phyloP scores from a whole-genome alignment of 1,140 invertebrate genomes.

The Scaptodrosophila lebanonensis region DNA sequence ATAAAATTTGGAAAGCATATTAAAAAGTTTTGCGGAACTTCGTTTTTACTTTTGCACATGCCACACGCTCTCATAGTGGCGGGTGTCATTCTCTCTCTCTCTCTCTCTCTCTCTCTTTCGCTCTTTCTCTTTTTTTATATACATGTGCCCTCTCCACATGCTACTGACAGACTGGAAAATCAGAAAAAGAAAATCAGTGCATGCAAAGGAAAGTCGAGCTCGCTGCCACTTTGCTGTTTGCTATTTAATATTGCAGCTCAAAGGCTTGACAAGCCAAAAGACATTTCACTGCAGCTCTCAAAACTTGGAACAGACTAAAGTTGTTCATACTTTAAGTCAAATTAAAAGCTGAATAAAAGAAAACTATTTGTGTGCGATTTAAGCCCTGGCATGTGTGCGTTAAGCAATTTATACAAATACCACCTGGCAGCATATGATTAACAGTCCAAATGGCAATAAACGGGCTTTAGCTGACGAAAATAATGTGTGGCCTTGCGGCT shows the following conservation, averaged over 20 bases:
- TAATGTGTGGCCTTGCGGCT: too few relatives aligned
- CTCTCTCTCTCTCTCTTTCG: too few relatives aligned
- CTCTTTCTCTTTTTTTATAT: too few relatives aligned
- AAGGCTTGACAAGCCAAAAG: conserved; percentile 55
- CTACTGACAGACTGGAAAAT: conserved; percentile 65
- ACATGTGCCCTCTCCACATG: conserved; percentile 56
- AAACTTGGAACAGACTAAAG: conserved; percentile 36
- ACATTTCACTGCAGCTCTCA: too few relatives aligned
- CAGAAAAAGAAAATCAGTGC: conserved; percentile 8
- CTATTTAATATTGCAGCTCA: conserved; percentile 71
- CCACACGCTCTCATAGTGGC: conserved; percentile 33
- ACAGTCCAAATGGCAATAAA: too few relatives aligned
- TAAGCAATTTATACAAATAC: too few relatives aligned
- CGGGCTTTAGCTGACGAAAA: too few relatives aligned
- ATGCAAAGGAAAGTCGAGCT: conserved; percentile 6
- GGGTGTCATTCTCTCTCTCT: too few relatives aligned
- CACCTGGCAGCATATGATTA: too few relatives aligned
- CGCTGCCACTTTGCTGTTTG: conserved; percentile 60
- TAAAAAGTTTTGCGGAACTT: conserved; percentile 73
- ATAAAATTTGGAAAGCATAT: conserved; percentile 76
- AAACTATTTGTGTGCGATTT: too few relatives aligned
- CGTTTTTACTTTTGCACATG: conserved; percentile 73
- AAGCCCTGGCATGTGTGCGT: too few relatives aligned
- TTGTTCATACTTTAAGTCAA: conserved; percentile 48
- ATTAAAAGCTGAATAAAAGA: too few relatives aligned